A percentile compares a stretch with the other conserved stretches of the same genome.
These are phyloP conservation scores for Standfussiana lucernea DNA, from an alignment of 2,888 invertebrate species.

Conservation along the genomic window DNA sequence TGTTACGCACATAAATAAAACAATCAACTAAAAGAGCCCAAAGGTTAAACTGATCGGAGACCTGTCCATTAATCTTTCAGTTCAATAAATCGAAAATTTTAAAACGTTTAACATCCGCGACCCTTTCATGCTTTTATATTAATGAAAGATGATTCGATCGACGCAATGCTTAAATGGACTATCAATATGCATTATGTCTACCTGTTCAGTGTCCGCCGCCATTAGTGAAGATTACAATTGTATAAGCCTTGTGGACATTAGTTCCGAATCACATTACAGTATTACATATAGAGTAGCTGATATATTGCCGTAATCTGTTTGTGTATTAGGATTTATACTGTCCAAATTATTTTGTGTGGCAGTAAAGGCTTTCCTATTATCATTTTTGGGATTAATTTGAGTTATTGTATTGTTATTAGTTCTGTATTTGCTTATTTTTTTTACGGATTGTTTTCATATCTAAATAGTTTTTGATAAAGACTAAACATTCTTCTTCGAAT, in stretches of 20 bases:
- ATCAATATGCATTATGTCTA: conserved; percentile 83
- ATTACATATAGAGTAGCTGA: conserved; percentile 75
- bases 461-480: background rate
- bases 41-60: conserved; percentile 56
- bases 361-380: conserved; percentile 63
- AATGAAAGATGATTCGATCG: conserved; percentile 80
- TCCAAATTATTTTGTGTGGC: conserved; percentile 64
- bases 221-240: conserved; percentile 82
- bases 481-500: background rate
- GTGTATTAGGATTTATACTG: conserved; percentile 62
- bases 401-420: conserved; percentile 58
- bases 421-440: conserved; percentile 33
- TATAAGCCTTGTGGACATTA: conserved; percentile 79
- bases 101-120: conserved; percentile 78
- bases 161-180: conserved; percentile 83
- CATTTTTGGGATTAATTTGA: conserved; percentile 59
- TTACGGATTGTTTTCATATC: conserved; percentile 30
- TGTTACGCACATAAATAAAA: conserved; percentile 46
- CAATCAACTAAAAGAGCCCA: conserved; percentile 49
- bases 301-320: conserved; percentile 79
- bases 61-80: conserved; percentile 75
- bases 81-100: conserved; percentile 66
- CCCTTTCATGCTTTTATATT: conserved; percentile 74
- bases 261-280: conserved; percentile 77
- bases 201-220: conserved; percentile 64